Conservation (phyloP, 2,888 invertebrate species). For the Eledone cirrhosa region DNA sequence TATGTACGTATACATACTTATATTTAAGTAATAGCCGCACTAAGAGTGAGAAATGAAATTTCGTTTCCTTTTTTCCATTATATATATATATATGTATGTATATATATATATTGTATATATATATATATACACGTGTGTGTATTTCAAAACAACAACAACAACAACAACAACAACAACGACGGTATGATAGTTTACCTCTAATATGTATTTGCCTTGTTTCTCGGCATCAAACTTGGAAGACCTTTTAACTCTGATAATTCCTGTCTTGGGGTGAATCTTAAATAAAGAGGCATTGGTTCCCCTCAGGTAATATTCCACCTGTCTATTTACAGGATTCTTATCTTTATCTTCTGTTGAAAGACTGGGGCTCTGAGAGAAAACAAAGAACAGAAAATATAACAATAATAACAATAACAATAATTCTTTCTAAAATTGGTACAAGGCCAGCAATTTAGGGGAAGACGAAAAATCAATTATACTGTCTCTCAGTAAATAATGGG, state of each 20-base stretch:
- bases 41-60: too few relatives aligned
- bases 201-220: not conserved
- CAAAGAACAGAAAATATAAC: not conserved
- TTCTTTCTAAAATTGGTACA: too few relatives aligned
- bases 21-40: too few relatives aligned
- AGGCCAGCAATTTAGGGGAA: too few relatives aligned
- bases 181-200: not conserved
- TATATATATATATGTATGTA: too few relatives aligned
- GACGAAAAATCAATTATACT: too few relatives aligned
- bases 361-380: slow-evolving; percentile 32
- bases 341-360: slow-evolving; percentile 37
- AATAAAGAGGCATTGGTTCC: slow-evolving; percentile 37
- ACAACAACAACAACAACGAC: too few relatives aligned
- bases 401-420: not conserved
- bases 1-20: too few relatives aligned
- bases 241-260: not conserved
- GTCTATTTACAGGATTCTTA: slow-evolving; percentile 29
- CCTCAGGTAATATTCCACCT: slow-evolving; percentile 34
- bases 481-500: too few relatives aligned
- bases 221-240: slow-evolving; percentile 24
- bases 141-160: not conserved
- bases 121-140: not conserved
- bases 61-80: too few relatives aligned
- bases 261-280: slow-evolving; percentile 28
- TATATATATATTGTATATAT: not conserved